These are phyloP conservation scores for Euplexia lucipara DNA, from an alignment of 2,888 invertebrate genomes.

Conservation along the genomic window DNA sequence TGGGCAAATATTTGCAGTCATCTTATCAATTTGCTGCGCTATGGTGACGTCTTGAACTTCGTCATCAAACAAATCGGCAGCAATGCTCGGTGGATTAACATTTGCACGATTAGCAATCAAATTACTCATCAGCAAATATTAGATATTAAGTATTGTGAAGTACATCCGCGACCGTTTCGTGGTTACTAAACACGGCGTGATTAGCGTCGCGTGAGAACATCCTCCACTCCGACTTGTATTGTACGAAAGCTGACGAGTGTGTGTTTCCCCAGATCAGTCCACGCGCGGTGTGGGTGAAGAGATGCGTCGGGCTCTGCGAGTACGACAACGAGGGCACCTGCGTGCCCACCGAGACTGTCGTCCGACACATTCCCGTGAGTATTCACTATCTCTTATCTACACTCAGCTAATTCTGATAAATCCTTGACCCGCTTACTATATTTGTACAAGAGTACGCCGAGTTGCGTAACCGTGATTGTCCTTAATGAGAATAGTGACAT, in stretches of 20 bases:
- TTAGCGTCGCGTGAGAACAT: constrained; percentile 80
- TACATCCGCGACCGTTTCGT: constrained; percentile 66
- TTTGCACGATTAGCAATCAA: constrained; percentile 46
- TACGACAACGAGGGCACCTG: constrained; percentile 79
- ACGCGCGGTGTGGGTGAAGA: constrained; percentile 85
- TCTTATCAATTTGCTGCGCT: constrained; percentile 16
- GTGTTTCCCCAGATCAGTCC: constrained; percentile 86
- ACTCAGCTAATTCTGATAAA: constrained; percentile 69
- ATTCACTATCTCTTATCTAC: constrained; percentile 74
- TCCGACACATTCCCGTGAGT: constrained; percentile 83
- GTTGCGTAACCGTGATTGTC: constrained; percentile 71
- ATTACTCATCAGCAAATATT: constrained; percentile 57
- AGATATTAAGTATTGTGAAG: constrained; percentile 59
- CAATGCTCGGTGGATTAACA: constrained; percentile 31
- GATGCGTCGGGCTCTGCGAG: constrained; percentile 86
- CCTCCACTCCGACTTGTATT: constrained; percentile 66
- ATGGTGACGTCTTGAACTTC: constrained; percentile 31
- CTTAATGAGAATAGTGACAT: constrained; percentile 79
- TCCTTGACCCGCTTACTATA: constrained; percentile 84
- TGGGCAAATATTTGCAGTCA: constrained; percentile 40
- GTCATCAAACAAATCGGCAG: constrained; percentile 37
- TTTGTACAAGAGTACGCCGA: constrained; percentile 62
- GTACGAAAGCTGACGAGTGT: constrained; percentile 64
- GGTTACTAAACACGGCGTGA: constrained; percentile 50
- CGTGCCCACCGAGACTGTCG: constrained; percentile 75